Evolutionary conservation across 2,113 vertebrate genomes (phyloP), one percentile per base, ranked within the genome.

Genomic region (Erythrocercus mccallii): DNA sequence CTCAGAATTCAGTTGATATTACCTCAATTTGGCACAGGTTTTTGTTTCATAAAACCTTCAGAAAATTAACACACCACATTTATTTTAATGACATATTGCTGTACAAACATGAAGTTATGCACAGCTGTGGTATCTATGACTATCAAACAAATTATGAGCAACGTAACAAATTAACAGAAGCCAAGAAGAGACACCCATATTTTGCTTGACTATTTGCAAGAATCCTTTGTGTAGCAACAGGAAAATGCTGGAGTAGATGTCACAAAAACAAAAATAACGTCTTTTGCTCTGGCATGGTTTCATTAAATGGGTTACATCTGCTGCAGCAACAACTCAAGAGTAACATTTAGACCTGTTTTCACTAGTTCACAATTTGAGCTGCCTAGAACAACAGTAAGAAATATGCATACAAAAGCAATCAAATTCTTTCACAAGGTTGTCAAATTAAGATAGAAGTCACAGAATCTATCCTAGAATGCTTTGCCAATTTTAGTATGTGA

Each of bases 111-210:
- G 23, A 86, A 90, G 83, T 47, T 92, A 92, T 81, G 89, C 69
- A 81, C 95, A 97, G 94, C 94, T 97, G 96, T 47, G 69, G 51
- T 78, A 94, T 94, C 91, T 86, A 62, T 62, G 58, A 86, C 90
- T 92, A 68, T 64, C 80, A 92, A 86, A 86, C 42, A 94, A 86
- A 78, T 91, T 35, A 94, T 40, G 77, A 90, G 31, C 83, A 92
- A 56, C 0, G 4, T 23, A 95, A 93, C 66, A 85, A 78, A 90
- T 47, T 40, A 74, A 74, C 33, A 84, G 33, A 74, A 94, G 92
- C 94, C 96, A 92, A 94, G 69, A 71, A 86, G 72, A 94, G 92
- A 77, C 83, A 78, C 92, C 80, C 91, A 78, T 62, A 22, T 33
- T 81, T 1, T 70, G 25, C 31, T 56, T 54, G 88, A 82, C 23